Conservation (phyloP, 2,888 invertebrate genomes). For the Lacanobia wlatinum region DNA sequence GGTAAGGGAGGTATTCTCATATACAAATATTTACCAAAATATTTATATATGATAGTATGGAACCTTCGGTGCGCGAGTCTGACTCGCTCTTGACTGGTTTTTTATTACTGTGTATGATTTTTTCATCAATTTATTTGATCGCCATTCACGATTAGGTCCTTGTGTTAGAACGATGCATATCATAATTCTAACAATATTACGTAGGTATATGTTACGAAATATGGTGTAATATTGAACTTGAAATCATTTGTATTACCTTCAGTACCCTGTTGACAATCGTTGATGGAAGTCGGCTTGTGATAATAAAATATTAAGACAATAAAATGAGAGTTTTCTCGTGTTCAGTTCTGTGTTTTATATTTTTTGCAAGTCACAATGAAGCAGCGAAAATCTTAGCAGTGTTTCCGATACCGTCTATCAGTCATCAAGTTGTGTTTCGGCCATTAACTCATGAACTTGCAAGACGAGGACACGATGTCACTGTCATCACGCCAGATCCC, state of each 20-base stretch:
- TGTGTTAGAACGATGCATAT: background rate
- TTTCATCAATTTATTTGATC: background rate
- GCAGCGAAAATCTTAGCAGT: slow-evolving; percentile 69
- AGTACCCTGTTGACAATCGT: background rate
- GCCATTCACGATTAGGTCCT: background rate
- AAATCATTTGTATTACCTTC: background rate
- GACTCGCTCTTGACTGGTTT: no score
- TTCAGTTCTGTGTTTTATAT: slow-evolving; percentile 8
- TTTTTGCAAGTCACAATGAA: slow-evolving; percentile 37
- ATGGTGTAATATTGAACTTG: slow-evolving; percentile 8
- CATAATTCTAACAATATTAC: background rate
- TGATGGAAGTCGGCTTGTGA: background rate
- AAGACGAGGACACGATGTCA: slow-evolving; percentile 84
- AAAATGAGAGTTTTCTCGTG: slow-evolving; percentile 23
- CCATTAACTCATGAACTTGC: slow-evolving; percentile 81
- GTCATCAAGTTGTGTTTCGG: slow-evolving; percentile 85
- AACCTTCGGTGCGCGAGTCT: no score
- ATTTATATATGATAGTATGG: no score
- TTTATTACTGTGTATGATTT: no score
- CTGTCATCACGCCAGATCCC: slow-evolving; percentile 83
- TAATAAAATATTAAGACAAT: background rate
- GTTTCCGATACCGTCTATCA: slow-evolving; percentile 81
- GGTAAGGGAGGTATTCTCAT: no score
- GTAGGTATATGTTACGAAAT: background rate
- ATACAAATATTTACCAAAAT: no score